Evolutionary conservation across 1,140 invertebrate species (phyloP).

Genomic region (Elymnias hypermnestra): DNA sequence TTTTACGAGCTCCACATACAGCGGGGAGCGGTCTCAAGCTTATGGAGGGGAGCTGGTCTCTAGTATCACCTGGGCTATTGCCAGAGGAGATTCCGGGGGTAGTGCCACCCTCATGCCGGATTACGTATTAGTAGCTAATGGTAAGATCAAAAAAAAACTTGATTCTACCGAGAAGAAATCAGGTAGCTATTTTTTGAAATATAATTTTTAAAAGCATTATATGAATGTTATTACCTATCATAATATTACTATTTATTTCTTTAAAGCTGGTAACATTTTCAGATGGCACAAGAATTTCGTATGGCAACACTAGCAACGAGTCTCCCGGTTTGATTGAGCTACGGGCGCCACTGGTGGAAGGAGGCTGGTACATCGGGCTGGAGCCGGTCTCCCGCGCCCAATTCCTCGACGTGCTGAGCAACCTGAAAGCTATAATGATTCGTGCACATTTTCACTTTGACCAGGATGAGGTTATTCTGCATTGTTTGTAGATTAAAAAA

Average conservation of each 20-base stretch:
- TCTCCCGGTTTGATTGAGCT: constrained; percentile 77
- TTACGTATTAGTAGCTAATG: constrained; percentile 86
- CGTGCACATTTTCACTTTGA: constrained; percentile 95
- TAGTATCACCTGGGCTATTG: constrained; percentile 88
- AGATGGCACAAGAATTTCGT: constrained; percentile 85
- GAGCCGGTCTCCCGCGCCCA: constrained; percentile 83
- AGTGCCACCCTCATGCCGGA: constrained; percentile 90
- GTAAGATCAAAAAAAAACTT: constrained; percentile 25
- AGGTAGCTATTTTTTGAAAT: no score
- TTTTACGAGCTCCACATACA: constrained; percentile 88
- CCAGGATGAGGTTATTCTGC: constrained; percentile 87
- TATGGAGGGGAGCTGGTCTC: constrained; percentile 92
- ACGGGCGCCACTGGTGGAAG: constrained; percentile 81
- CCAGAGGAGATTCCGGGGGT: constrained; percentile 92
- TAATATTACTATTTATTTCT: no score
- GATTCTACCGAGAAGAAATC: no score
- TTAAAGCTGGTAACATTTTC: no score
- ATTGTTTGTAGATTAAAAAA: background rate
- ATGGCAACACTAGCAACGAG: constrained; percentile 80
- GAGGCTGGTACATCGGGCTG: constrained; percentile 83
- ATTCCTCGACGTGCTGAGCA: constrained; percentile 89
- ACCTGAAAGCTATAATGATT: constrained; percentile 88
- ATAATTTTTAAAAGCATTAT: no score
- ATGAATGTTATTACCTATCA: no score
- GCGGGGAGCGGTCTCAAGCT: constrained; percentile 84